phyloP scores from a whole-genome alignment of 2,888 invertebrate species.

The Scaptomyza polygonia region DNA sequence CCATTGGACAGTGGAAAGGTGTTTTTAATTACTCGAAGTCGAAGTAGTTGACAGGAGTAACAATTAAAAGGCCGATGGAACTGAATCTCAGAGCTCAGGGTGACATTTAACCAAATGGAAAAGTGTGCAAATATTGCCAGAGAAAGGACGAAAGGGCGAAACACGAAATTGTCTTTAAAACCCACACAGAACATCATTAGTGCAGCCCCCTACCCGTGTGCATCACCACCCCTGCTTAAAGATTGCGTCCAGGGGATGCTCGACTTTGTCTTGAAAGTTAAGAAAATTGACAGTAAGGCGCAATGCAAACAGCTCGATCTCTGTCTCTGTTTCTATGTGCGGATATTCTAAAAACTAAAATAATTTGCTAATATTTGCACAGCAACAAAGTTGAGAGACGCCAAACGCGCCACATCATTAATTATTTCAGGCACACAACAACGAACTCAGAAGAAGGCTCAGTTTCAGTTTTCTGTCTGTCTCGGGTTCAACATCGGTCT shows the following conservation, averaged over 20 bases:
- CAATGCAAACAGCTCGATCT: constrained; percentile 52
- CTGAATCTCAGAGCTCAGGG: constrained; percentile 34
- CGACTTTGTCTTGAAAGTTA: constrained; percentile 58
- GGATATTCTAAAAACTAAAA: constrained; percentile 75
- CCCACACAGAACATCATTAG: constrained; percentile 80
- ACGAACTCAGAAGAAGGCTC: constrained; percentile 28
- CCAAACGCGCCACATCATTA: constrained; percentile 67
- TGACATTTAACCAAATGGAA: constrained; percentile 76
- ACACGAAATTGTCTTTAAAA: constrained; percentile 44
- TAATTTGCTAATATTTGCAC: constrained; percentile 81
- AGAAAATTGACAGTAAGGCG: constrained; percentile 47
- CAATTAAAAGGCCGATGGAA: constrained; percentile 57
- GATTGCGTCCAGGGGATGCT: constrained; percentile 40
- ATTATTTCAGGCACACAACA: constrained; percentile 68
- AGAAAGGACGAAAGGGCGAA: constrained; percentile 15
- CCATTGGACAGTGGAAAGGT: constrained; percentile 79
- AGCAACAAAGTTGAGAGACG: constrained; percentile 61
- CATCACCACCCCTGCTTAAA: constrained; percentile 3
- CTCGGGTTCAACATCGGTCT: constrained; percentile 28
- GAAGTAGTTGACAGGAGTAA: constrained; percentile 66
- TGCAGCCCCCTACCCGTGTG: constrained; percentile 35
- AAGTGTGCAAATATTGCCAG: constrained; percentile 79
- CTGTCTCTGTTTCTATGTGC: constrained; percentile 2
- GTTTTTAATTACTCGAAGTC: constrained; percentile 81
- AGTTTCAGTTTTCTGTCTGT: constrained; percentile 18